Evolutionary conservation across 2,888 invertebrate species (phyloP), one percentile per base, ranked within the genome.

Genomic region (Byasa hedistus): DNA sequence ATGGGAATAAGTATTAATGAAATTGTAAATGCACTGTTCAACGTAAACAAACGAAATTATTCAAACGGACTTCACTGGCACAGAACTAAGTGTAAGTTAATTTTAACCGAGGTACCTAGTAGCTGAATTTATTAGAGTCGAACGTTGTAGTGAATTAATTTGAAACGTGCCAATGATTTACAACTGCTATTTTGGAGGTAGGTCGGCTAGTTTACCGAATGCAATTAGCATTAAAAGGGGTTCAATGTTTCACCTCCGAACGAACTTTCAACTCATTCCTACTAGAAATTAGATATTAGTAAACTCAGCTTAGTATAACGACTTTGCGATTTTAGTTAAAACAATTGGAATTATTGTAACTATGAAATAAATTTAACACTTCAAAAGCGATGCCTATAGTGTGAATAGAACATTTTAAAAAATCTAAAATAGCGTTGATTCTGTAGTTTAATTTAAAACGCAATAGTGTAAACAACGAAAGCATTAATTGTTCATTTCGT

Each of bases 111-210:
- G 24, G 59, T 59, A 59, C 59, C 54, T 44, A 44, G 59, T 23
- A 52, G 44, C 58, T 39, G 36, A 61, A 65, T 65, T 65, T 65
- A 61, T 61, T 65, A 65, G 56, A 77, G 74, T 76, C 82, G 79
- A 84, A 83, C 83, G 80, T 71, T 79, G 75, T 75, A 81, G 79
- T 79, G 81, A 87, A 86, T 87, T 88, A 88, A 87, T 87, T 85
- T 79, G 84, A 81, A 83, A 80, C 83, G 85, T 83, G 82, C 81
- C 84, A 85, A 87, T 87, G 87, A 87, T 88, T 87, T 84, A 88
- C 80, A 76, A 76, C 74, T 76, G 70, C 79, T 82, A 80, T 80
- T 79, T 79, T 77, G 76, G 79, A 79, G 77, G 78, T 83, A 83
- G 81, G 81, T 70, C 70, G 73, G 74, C 76, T 83, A 79, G 81